Percentiles rank a stretch among this genome's conserved stretches.
phyloP scores from a whole-genome alignment of 1,140 invertebrate species.

The Cotesia typhae region DNA sequence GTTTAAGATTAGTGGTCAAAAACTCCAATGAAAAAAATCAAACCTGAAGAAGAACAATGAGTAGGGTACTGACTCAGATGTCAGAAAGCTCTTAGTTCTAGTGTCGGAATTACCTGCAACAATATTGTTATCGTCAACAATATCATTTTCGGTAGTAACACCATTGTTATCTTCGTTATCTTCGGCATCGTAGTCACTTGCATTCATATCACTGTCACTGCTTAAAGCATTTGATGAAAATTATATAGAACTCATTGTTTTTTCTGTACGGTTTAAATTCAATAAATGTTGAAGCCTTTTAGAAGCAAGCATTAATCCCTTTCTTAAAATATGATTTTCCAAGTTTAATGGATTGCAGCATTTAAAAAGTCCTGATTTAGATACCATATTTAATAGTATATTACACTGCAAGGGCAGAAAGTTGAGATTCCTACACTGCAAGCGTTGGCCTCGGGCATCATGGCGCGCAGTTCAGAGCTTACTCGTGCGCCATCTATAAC shows the following conservation, averaged over 20 bases:
- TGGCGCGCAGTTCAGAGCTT: too few species aligned
- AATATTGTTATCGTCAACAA: conserved; percentile 24
- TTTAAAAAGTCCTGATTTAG: not conserved
- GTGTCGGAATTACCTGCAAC: not conserved
- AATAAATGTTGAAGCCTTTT: conserved; percentile 2
- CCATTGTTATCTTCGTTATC: not conserved
- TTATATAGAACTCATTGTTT: conserved; percentile 19
- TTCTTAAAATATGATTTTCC: conserved; percentile 13
- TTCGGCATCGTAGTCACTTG: conserved; percentile 5
- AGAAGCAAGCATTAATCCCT: conserved; percentile 18
- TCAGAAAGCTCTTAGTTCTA: conserved; percentile 5
- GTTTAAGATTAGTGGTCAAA: conserved; percentile 16
- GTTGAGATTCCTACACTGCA: too few species aligned
- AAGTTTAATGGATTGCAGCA: conserved; percentile 8
- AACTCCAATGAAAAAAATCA: conserved; percentile 8
- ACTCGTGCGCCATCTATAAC: too few species aligned
- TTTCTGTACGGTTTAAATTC: conserved; percentile 17
- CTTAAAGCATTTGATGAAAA: conserved; percentile 14
- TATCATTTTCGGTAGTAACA: conserved; percentile 8
- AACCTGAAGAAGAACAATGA: conserved; percentile 23
- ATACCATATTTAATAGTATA: not conserved
- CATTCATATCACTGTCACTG: conserved; percentile 19
- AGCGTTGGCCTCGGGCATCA: too few species aligned
- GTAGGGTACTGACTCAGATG: conserved; percentile 14
- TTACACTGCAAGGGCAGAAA: too few species aligned